Evolutionary conservation across 35 echinoderm and acorn worm species (phyloP), one percentile per base, ranked within the genome.

Genomic region (Lytechinus variegatus): DNA sequence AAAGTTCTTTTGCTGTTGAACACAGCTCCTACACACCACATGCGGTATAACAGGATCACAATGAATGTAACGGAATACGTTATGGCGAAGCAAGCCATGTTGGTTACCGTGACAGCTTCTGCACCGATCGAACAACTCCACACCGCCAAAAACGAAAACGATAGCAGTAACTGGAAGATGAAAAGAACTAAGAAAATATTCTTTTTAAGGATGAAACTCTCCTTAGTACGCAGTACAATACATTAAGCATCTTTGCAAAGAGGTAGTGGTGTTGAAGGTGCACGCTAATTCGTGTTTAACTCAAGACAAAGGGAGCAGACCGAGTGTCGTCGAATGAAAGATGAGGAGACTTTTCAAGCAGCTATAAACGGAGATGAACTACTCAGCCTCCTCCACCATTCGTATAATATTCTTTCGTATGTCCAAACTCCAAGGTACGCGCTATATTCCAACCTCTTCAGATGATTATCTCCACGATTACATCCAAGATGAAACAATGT

Each of bases 371-470:
- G 6, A 24, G n/a, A 24, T 6, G n/a, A 79, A 24, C 0, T 24
- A 16, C 66, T 24, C 19, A 24, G n/a, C 66, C 66, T 24, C 2
- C 66, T 24, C 16, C 19, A 79, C n/a, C 66, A 79, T 79, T 79
- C n/a, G 8, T 16, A 24, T 24, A 24, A 24, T 5, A 79, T 79
- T 24, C 19, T 58, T 79, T 79, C n/a, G 66, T 79, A 79, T 44
- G 33, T 79, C 66, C 66, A 79, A 79, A 79, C 66, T 79, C 66
- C 66, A 24, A 79, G 66, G 66, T 79, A 79, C 66, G 66, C n/a
- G 66, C n/a, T 79, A 58, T 9, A 79, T 24, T 79, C 21, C 66
- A 79, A 24, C 66, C 66, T 79, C 66, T 79, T 79, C 0, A 79
- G 66, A 79, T 79, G 66, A 16, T 79, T 79, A 79, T 79, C 33